phyloP scores from a whole-genome alignment of 2,888 invertebrate species.

The Yponomeuta plumbellus region DNA sequence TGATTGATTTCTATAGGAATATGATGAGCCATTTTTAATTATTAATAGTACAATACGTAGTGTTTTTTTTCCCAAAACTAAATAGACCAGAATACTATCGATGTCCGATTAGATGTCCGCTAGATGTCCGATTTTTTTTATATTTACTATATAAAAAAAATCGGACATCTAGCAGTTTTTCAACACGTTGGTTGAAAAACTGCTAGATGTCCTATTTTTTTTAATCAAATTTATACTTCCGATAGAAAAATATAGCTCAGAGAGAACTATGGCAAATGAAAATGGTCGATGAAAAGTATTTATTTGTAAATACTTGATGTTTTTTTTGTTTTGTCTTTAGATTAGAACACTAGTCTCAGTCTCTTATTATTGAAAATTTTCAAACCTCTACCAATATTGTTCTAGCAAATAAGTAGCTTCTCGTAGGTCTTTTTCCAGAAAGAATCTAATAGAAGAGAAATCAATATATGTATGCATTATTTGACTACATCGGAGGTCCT shows the following conservation, averaged over 20 bases:
- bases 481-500: background rate
- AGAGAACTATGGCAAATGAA: too few species aligned
- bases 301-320: conserved; percentile 13
- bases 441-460: background rate
- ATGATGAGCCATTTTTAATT: background rate
- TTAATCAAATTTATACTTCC: too few species aligned
- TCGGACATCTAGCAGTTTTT: too few species aligned
- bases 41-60: background rate
- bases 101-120: too few species aligned
- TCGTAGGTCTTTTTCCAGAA: background rate
- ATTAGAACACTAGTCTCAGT: conserved; percentile 72
- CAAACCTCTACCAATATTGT: conserved; percentile 36
- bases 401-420: background rate
- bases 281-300: background rate
- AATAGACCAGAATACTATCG: background rate
- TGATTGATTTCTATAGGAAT: conserved; percentile 3
- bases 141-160: too few species aligned
- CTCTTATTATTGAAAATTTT: conserved; percentile 60
- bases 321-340: conserved; percentile 34
- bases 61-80: background rate
- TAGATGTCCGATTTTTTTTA: too few species aligned
- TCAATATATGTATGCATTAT: background rate
- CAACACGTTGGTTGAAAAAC: too few species aligned
- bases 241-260: too few species aligned
- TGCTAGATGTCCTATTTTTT: too few species aligned